Percentiles rank a stretch among this genome's conserved stretches.
phyloP scores from a whole-genome alignment of 1,140 invertebrate species.

The Aleiodes sp. region DNA sequence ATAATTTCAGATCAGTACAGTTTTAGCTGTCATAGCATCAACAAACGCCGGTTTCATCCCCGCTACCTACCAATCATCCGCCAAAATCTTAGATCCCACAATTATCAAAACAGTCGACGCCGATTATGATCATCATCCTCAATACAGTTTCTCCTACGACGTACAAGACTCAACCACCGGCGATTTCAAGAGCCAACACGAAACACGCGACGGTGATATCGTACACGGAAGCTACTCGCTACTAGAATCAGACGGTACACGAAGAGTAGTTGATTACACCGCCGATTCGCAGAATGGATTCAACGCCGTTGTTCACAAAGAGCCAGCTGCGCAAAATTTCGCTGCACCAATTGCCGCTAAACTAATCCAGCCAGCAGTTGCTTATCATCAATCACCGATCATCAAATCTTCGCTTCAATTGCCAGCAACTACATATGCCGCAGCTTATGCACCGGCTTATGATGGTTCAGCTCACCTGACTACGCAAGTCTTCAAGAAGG shows the following conservation, averaged over 20 bases:
- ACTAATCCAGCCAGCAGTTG: no score
- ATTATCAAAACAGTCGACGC: conserved; percentile 53
- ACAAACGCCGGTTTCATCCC: no score
- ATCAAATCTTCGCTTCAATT: no score
- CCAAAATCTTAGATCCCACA: conserved; percentile 47
- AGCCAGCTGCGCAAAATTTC: conserved; percentile 58
- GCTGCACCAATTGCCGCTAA: conserved; percentile 44
- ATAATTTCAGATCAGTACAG: no score
- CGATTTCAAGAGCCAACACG: conserved; percentile 66
- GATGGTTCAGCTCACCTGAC: no score
- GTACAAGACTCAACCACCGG: conserved; percentile 66
- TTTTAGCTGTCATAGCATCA: no score
- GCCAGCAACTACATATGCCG: no score
- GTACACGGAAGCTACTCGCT: conserved; percentile 67
- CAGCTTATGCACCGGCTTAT: no score
- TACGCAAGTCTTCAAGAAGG: no score
- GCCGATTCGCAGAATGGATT: conserved; percentile 72
- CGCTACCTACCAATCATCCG: conserved; percentile 23
- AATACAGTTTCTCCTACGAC: conserved; percentile 65
- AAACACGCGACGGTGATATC: conserved; percentile 65
- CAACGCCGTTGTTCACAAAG: conserved; percentile 72
- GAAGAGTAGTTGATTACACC: conserved; percentile 71
- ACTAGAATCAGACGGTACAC: conserved; percentile 68
- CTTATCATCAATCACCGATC: no score
- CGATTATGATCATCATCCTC: conserved; percentile 55